Base-by-base conservation (phyloP, 1,140 invertebrate species). In the Eueides isabella region DNA sequence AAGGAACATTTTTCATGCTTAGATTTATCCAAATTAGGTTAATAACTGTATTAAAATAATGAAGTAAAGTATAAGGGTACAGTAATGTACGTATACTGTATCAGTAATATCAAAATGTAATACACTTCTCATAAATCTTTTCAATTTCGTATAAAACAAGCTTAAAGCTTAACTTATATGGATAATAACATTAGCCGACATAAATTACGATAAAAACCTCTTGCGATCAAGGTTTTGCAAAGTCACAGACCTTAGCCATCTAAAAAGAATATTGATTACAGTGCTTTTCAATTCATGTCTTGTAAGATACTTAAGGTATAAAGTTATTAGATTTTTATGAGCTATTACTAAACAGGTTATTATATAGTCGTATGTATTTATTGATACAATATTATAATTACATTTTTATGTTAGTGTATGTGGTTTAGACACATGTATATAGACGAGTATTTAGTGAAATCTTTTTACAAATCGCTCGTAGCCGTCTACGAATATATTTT, bases 401-500 rank as follows among this genome's bases (percentile, higher is more conserved):
- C 41, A 44, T 44, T 19, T n/a, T 19, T 44, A 19, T 9, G 19
- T 44, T 19, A 2, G n/a, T 44, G 7, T 44, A 44, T 19, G 41
- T 44, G 30, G n/a, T 30, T 16, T 19, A 9, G 11, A 31, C 14
- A 29, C n/a, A 55, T 28, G 7, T 63, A 63, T 63, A n/a, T n/a
- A n/a, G n/a, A n/a, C n/a, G n/a, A n/a, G n/a, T n/a, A 63, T 31
- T 31, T 31, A 31, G 14, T 30, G 48, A 11, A 61, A 72, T 48
- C 67, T 67, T 67, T 61, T 62, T 38, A 48, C 67, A 44, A 69
- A 35, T 68, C 30, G 48, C 63, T 66, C 67, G 38, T 28, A 66
- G 64, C 41, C 72, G 64, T 75, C 71, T 77, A 61, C 67, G 72
- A 79, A 79, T 80, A 71, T 78, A 84, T 84, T 79, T 84, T 65